Percentiles rank a stretch among this genome's conserved stretches.
These are phyloP conservation scores for Augiades crinisus DNA, from an alignment of 2,888 invertebrate genomes.

Conservation along the genomic window DNA sequence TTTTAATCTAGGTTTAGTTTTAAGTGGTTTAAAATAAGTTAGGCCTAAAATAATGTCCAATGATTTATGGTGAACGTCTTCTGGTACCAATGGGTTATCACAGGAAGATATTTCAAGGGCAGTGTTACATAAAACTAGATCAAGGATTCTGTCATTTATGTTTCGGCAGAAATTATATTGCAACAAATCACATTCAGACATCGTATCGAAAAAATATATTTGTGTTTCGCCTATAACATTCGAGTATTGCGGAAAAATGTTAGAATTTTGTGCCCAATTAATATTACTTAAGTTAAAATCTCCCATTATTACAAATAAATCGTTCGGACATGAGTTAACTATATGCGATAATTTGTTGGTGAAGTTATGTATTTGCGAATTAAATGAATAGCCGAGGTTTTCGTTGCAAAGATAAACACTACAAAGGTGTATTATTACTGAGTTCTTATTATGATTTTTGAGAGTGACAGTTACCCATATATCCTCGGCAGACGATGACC, in stretches of 20 bases:
- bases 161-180: not conserved
- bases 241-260: not conserved
- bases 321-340: not conserved
- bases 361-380: not conserved
- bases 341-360: not conserved
- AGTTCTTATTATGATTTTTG: too few relatives aligned
- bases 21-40: not conserved
- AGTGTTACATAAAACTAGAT: not conserved
- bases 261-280: not conserved
- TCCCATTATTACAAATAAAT: not conserved
- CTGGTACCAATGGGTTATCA: not conserved
- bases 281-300: not conserved
- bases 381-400: not conserved
- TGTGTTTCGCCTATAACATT: not conserved
- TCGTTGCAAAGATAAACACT: not conserved
- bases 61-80: not conserved
- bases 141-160: not conserved
- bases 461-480: not conserved
- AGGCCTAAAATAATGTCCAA: not conserved
- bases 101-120: not conserved
- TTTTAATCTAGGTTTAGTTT: not conserved
- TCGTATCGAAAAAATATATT: not conserved
- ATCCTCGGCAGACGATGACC: not conserved
- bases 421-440: not conserved
- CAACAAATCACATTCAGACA: not conserved